These are phyloP conservation scores for Sepiola atlantica DNA, from an alignment of 2,888 invertebrate genomes.

Conservation along the genomic window DNA sequence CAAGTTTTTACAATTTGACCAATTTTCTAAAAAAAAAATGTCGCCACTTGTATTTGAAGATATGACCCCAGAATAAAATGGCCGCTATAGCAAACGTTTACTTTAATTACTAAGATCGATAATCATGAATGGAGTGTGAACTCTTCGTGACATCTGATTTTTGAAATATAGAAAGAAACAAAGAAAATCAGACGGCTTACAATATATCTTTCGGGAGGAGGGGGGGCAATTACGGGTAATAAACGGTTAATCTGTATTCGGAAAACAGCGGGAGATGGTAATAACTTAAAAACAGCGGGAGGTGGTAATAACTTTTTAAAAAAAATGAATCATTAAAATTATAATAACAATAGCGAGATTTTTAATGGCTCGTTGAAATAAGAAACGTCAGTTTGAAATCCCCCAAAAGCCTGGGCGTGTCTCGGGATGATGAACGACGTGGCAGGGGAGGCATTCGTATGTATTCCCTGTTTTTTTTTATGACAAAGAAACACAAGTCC, in stretches of 20 bases:
- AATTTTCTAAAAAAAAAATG: too few species aligned
- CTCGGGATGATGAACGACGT: neutral
- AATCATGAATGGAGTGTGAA: too few species aligned
- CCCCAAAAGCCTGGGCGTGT: conserved; percentile 17
- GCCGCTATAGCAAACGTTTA: too few species aligned
- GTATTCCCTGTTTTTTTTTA: neutral
- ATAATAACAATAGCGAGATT: neutral
- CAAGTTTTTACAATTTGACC: too few species aligned
- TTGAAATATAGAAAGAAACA: too few species aligned
- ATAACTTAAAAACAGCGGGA: neutral
- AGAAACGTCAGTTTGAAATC: conserved; percentile 3
- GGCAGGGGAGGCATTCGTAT: neutral
- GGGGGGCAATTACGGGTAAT: neutral
- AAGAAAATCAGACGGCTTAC: too few species aligned
- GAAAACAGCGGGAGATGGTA: neutral
- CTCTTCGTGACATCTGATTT: too few species aligned
- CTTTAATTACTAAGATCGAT: too few species aligned
- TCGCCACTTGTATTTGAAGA: too few species aligned
- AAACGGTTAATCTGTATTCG: neutral
- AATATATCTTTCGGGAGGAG: too few species aligned
- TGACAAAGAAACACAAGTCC: neutral
- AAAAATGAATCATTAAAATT: conserved; percentile 18
- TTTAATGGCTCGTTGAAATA: neutral
- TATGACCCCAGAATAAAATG: too few species aligned
- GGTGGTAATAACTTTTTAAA: neutral